phyloP scores from a whole-genome alignment of 2,888 invertebrate genomes.

The Rutpela maculata region DNA sequence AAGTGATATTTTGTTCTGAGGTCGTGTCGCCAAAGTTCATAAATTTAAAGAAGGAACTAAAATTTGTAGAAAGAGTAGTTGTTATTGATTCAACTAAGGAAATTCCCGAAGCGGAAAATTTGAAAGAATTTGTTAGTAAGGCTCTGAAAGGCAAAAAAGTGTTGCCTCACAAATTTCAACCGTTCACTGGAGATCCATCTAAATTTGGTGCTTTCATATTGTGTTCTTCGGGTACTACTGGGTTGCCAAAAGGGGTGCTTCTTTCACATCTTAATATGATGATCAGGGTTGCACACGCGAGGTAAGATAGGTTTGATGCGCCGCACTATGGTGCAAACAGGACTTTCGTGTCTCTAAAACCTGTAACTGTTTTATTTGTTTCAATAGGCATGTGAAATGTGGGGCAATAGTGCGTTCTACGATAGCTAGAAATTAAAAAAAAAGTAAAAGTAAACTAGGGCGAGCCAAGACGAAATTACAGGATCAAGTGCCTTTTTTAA shows the following conservation, averaged over 20 bases:
- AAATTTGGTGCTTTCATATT: constrained; percentile 67
- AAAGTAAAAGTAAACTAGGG: too few relatives aligned
- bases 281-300: constrained; percentile 46
- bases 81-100: constrained; percentile 72
- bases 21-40: constrained; percentile 76
- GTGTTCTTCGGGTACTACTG: constrained; percentile 84
- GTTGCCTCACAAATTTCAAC: constrained; percentile 46
- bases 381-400: too few relatives aligned
- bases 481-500: too few relatives aligned
- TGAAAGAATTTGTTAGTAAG: constrained; percentile 44
- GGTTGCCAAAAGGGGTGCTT: constrained; percentile 81
- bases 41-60: constrained; percentile 71
- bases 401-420: too few relatives aligned
- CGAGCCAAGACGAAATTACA: too few relatives aligned
- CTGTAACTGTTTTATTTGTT: too few relatives aligned
- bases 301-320: constrained; percentile 39
- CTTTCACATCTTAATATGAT: constrained; percentile 77
- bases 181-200: constrained; percentile 50
- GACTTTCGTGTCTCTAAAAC: too few relatives aligned
- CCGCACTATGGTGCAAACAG: too few relatives aligned
- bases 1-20: constrained; percentile 80
- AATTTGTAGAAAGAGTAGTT: constrained; percentile 75
- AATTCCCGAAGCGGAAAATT: constrained; percentile 40
- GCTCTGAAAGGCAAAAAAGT: constrained; percentile 32
- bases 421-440: too few relatives aligned